These are phyloP conservation scores for Bombus confusus DNA, from an alignment of 1,140 invertebrate genomes.

Conservation along the genomic window DNA sequence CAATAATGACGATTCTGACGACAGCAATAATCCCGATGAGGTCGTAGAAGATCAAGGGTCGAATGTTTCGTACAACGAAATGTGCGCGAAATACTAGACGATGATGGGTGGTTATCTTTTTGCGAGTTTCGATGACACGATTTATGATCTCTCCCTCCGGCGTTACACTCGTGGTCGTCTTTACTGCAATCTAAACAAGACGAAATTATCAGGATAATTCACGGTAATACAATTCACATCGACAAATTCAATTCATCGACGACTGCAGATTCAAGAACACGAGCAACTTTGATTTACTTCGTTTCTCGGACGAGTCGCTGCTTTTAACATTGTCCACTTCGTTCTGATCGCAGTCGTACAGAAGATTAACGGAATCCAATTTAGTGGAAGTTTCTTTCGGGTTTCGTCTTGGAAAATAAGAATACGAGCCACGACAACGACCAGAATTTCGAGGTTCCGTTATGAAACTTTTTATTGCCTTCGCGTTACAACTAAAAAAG, in stretches of 20 bases:
- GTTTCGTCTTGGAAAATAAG: conserved; percentile 15
- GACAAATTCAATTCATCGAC: neutral
- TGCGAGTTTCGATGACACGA: conserved; percentile 5
- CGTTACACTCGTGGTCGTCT: neutral
- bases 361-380: conserved; percentile 51
- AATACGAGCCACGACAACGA: neutral
- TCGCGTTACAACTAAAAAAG: conserved; percentile 13
- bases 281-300: conserved; percentile 25
- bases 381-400: conserved; percentile 31
- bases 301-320: conserved; percentile 34
- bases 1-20: conserved; percentile 27
- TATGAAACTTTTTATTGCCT: neutral
- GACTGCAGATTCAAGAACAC: neutral
- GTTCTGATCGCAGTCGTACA: conserved; percentile 7
- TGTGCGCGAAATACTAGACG: neutral
- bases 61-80: conserved; percentile 33
- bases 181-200: conserved; percentile 25
- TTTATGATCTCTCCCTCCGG: neutral
- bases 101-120: conserved; percentile 15
- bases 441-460: conserved; percentile 12
- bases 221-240: neutral
- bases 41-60: conserved; percentile 18
- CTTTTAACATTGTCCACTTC: conserved; percentile 32
- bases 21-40: conserved; percentile 13
- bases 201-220: conserved; percentile 11